Percentiles rank a stretch among this genome's conserved stretches.
These are phyloP conservation scores for Xanthia icteritia DNA, from an alignment of 2,888 invertebrate genomes.

Conservation along the genomic window DNA sequence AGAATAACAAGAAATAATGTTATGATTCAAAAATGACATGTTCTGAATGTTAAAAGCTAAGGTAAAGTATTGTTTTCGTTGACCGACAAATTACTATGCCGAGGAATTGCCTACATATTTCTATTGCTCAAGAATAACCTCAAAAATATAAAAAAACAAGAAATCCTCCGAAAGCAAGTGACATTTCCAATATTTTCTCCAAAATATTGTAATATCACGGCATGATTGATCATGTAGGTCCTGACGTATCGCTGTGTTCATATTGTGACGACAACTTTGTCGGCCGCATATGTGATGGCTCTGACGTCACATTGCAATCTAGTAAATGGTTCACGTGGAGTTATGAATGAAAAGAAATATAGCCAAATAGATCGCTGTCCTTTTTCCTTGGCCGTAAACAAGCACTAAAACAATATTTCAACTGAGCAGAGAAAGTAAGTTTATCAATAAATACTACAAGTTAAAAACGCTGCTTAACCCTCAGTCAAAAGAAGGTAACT, in stretches of 20 bases:
- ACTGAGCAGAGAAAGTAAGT: no score
- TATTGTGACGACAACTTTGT: conserved; percentile 74
- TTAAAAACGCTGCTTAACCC: no score
- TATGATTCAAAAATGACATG: neutral
- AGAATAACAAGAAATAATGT: neutral
- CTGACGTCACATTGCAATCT: conserved; percentile 91
- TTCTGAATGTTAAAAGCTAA: neutral
- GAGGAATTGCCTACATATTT: neutral
- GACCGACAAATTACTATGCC: neutral
- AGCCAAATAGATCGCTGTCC: neutral
- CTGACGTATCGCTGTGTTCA: conserved; percentile 72
- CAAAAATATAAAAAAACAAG: neutral
- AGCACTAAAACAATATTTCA: no score
- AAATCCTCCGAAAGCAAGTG: conserved; percentile 8
- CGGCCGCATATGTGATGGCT: conserved; percentile 92
- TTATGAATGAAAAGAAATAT: conserved; percentile 58
- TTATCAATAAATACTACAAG: no score
- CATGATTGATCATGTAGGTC: conserved; percentile 62
- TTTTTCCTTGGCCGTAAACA: no score
- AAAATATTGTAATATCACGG: conserved; percentile 63
- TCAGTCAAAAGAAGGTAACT: no score
- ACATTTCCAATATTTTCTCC: conserved; percentile 47
- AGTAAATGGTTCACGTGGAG: conserved; percentile 91
- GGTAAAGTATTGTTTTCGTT: neutral
- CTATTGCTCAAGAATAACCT: neutral